Evolutionary conservation across 2,888 invertebrate species (phyloP), one percentile per base, ranked within the genome.

Genomic region (Lissonota sp.): DNA sequence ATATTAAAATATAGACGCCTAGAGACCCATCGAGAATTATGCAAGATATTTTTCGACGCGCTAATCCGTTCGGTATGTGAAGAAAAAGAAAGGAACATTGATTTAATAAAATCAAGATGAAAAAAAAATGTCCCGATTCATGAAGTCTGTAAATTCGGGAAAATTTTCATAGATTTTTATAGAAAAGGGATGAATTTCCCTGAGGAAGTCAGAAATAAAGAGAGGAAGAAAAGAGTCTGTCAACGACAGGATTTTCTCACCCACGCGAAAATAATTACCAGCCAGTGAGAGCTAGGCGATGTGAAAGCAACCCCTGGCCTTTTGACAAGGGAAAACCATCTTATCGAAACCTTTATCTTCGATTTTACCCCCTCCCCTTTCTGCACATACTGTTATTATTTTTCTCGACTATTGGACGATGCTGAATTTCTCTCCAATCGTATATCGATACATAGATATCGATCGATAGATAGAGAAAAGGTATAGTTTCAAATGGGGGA

Each of bases 261-360:
- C 90, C 90, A 87, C 89, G 89, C 87, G 90, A 92, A n/a, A n/a
- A n/a, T 92, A 92, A 91, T 91, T 92, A 91, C 88, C 87, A 72
- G 69, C 72, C 53, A 69, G 49, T 63, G 53, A 79, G n/a, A n/a
- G 53, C 64, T 40, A 42, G 63, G 62, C 51, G 76, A 80, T 8
- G 64, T 64, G 53, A 72, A 73, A 44, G 51, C 67, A 63, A 72
- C 72, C 79, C 62, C 64, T 71, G 64, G 58, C 51, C 46, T n/a
- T 64, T 73, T 57, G 55, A 55, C 63, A 55, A 72, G 63, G 53
- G 44, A 72, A 72, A 62, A 71, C 67, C 75, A 74, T 16, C 66
- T 55, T 55, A 66, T 57, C 62, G 12, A 58, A n/a, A 51, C 64
- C 46, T 66, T 71, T 67, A 53, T 62, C 53, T 67, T 72, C 60